Base-by-base conservation (phyloP, 2,113 vertebrate species). In the Centrocercus urophasianus region DNA sequence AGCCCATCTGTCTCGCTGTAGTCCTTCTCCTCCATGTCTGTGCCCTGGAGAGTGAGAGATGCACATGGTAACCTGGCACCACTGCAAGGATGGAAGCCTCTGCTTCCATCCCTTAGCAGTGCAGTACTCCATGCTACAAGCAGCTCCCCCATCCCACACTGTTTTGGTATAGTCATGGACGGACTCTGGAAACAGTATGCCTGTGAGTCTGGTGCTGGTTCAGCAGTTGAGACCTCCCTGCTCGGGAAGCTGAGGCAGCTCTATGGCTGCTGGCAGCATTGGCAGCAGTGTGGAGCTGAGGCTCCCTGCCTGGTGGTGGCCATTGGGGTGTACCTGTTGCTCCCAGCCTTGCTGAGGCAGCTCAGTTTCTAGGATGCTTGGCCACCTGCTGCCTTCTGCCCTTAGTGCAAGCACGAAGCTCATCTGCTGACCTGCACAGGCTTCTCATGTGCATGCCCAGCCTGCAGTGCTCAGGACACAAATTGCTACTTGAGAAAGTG, bases 1-100 rank as follows among this genome's bases (percentile, higher is more conserved):
- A 98, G 97, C 79, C 99, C 98, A 1, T 99, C 99, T 0, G 98
- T 97, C 96, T 99, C 98, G 0, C 96, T 95, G 79, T 97, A 98
- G 83, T 98, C 98, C 65, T 98, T 98, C 73, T 97, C 98, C 77
- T 97, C 98, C 96, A 98, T 98, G 64, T 98, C 98, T 81, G 96
- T 83, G 89, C 98, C 98, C 67, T 97, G 94, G 5, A 88, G 30
- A 0, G 1, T 22, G 57, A 52, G 65, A 92, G 50, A 34, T 12
- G 21, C 42, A 87, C 43, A 88, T 56, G 4, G 45, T 86, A 36
- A 96, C 34, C 25, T 3, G 5, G 43, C 50, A 71, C 8, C 2
- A 0, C 32, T 83, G 86, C 36, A 27, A 16, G 3, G 48, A 60
- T 20, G 34, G 69, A 43, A 52, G 36, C 38, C 48, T 38, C 48